Percentiles rank a stretch among this genome's conserved stretches.
Evolutionary conservation across 2,797 vertebrate species (phyloP).

Genomic region (Sebastiscus tertius): DNA sequence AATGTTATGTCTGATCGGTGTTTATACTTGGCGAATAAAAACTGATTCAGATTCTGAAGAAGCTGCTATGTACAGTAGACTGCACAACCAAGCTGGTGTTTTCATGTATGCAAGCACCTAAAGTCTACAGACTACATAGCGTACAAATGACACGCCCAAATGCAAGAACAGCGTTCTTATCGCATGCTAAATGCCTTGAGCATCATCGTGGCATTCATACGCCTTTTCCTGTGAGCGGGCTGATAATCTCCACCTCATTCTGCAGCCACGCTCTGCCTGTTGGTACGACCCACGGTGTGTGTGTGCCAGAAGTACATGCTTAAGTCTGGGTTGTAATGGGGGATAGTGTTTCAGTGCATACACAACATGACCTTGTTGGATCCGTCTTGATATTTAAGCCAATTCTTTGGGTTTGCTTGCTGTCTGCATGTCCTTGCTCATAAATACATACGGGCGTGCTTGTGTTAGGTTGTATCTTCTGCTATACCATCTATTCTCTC

Average conservation of each 20-base stretch:
- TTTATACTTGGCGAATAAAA: too few species aligned
- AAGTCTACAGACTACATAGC: neutral
- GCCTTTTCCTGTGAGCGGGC: too few species aligned
- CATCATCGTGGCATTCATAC: too few species aligned
- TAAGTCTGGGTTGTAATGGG: constrained; percentile 13
- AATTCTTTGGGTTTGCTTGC: neutral
- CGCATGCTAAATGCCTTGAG: too few species aligned
- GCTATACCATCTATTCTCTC: neutral
- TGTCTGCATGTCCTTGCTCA: neutral
- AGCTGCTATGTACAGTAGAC: neutral
- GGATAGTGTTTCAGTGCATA: constrained; percentile 18
- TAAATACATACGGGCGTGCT: neutral
- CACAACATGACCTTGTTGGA: neutral
- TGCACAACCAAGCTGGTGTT: neutral
- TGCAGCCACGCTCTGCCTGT: constrained; percentile 58
- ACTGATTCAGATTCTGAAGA: neutral
- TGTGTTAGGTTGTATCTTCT: neutral
- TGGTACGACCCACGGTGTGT: constrained; percentile 41
- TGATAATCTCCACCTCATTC: constrained; percentile 70
- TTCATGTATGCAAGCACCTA: neutral
- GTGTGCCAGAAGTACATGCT: neutral
- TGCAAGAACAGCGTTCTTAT: too few species aligned
- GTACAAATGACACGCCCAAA: too few species aligned
- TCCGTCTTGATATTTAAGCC: neutral
- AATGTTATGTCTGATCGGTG: too few species aligned